Evolutionary conservation across 2,888 invertebrate genomes (phyloP).

Genomic region (Hydroisotoma schaefferi): DNA sequence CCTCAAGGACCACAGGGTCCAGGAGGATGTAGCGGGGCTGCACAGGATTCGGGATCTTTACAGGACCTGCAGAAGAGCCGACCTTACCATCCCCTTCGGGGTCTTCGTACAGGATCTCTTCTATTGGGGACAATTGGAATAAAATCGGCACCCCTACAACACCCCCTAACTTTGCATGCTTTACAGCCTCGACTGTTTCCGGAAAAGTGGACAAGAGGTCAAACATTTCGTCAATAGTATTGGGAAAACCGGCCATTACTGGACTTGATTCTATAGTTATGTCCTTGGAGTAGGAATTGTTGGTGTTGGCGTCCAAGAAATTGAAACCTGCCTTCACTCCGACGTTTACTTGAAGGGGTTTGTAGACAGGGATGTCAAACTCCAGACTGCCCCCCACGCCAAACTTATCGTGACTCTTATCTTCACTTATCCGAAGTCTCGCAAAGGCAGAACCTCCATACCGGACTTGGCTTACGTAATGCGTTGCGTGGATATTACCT

Average conservation of each 20-base stretch:
- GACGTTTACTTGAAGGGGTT: background rate
- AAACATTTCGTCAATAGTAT: background rate
- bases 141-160: background rate
- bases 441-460: background rate
- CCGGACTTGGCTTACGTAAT: background rate
- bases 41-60: too few species aligned
- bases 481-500: background rate
- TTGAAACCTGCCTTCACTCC: background rate
- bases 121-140: background rate
- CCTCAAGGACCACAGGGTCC: background rate
- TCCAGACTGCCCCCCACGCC: background rate
- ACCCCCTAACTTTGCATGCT: background rate
- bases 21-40: background rate
- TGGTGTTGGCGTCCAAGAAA: background rate
- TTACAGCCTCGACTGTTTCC: background rate
- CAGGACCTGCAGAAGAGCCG: too few species aligned
- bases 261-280: too few species aligned
- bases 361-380: background rate
- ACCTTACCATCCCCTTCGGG: background rate
- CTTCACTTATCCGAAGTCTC: background rate
- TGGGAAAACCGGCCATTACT: too few species aligned
- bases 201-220: background rate
- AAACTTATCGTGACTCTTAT: background rate
- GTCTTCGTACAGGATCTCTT: background rate
- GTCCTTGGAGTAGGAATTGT: too few species aligned